Base-by-base conservation (phyloP, 2,113 vertebrate species). In the Muscicapa adusta region DNA sequence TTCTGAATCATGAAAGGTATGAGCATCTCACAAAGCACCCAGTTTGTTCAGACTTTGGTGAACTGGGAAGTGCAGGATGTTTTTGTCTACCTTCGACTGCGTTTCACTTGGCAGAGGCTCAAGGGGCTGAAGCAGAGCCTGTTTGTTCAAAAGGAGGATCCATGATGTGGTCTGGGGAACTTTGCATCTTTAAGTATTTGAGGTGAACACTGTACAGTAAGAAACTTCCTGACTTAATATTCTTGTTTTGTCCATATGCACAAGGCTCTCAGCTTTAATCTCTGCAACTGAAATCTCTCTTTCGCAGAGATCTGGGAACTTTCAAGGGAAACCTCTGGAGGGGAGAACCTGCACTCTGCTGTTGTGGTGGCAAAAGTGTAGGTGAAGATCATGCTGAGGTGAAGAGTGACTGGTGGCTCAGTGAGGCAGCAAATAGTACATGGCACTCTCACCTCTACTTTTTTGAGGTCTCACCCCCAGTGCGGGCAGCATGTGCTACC, bases 401-500 rank as follows among this genome's bases (percentile, higher is more conserved):
- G 14, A 70, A 66, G n/a, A 65, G 38, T 22, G 45, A 31, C 38
- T 58, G 29, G 19, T 2, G 3, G 18, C 22, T 85, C 1, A 9
- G 63, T 22, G 51, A 24, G 42, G 38, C 31, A 85, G 38, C 18
- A 73, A 63, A 85, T 5, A 70, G 18, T 8, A 34, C 0, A 0
- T 29, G 28, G 17, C 33, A 66, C 8, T 29, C n/a, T 68, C 8
- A 26, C 31, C 12, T 79, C 62, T 66, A 8, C 14, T 47, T 54
- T 83, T 83, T n/a, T 40, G 31, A 70, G 22, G 7, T 73, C 13
- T 34, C 23, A 22, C 19, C 29, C 29, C 8, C 11, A 13, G 8
- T 19, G 12, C 4, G 0, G 0, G 22, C 47, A 77, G 17, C 23
- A 9, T 4, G 6, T 0, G 0, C 25, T 70, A 17, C 33, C 2